Evolutionary conservation across 2,113 vertebrate genomes (phyloP).

Genomic region (Tenebrosternarchus preto): DNA sequence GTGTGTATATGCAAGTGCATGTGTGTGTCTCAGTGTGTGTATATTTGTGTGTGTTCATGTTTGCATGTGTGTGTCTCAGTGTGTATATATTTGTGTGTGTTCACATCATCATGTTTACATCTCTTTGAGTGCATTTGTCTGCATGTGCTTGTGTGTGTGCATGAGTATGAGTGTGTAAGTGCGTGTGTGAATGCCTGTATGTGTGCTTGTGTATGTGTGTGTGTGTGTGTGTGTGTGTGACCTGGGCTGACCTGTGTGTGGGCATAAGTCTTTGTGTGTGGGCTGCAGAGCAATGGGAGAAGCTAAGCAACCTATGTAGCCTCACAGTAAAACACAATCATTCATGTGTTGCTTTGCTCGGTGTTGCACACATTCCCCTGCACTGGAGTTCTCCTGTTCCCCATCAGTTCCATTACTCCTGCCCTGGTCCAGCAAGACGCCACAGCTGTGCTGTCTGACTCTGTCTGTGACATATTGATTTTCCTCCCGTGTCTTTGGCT

Average conservation of each 20-base stretch:
- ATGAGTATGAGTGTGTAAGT: conserved; percentile 48
- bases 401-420: conserved; percentile 29
- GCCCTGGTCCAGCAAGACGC: conserved; percentile 50
- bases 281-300: conserved; percentile 57
- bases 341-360: conserved; percentile 69
- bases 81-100: too few species aligned
- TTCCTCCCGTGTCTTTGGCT: conserved; percentile 48
- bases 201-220: conserved; percentile 16
- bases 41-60: too few species aligned
- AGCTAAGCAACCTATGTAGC: conserved; percentile 56
- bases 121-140: too few species aligned
- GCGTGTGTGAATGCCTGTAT: conserved; percentile 47
- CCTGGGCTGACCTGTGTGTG: too few species aligned
- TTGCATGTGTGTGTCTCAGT: too few species aligned
- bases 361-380: conserved; percentile 35
- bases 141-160: conserved; percentile 10
- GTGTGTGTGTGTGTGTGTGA: too few species aligned
- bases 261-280: conserved; percentile 29
- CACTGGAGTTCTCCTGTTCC: conserved; percentile 38
- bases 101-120: too few species aligned
- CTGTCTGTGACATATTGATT: conserved; percentile 59
- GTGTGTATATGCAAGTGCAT: too few species aligned
- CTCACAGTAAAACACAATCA: conserved; percentile 62
- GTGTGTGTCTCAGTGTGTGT: too few species aligned
- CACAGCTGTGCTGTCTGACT: conserved; percentile 31